Evolutionary conservation across 2,797 vertebrate genomes (phyloP).

Genomic region (Syngnathus acus): DNA sequence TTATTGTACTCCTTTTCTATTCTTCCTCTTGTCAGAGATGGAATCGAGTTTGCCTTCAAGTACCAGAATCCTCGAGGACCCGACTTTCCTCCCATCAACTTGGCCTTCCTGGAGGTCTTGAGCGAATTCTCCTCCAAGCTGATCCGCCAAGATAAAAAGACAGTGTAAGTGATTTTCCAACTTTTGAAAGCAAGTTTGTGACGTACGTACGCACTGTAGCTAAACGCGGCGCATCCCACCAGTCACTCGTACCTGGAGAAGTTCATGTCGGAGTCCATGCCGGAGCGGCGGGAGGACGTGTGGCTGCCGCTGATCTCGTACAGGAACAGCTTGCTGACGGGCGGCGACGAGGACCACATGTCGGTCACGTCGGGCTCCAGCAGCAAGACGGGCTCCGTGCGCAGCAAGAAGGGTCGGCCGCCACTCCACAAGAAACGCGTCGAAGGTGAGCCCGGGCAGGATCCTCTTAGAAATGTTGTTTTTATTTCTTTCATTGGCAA

Average conservation of each 20-base stretch:
- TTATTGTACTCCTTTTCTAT: neutral
- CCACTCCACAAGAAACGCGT: constrained; percentile 89
- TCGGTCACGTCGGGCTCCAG: constrained; percentile 91
- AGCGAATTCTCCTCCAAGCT: constrained; percentile 98
- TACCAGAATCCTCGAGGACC: constrained; percentile 94
- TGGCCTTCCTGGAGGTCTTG: constrained; percentile 96
- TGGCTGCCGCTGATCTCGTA: constrained; percentile 98
- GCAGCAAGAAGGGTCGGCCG: constrained; percentile 95
- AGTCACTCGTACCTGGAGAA: constrained; percentile 97
- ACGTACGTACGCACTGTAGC: neutral
- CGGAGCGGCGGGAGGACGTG: constrained; percentile 94
- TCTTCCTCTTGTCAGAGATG: constrained; percentile 72
- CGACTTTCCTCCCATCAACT: constrained; percentile 90
- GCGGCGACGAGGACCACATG: constrained; percentile 89
- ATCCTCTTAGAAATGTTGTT: no score
- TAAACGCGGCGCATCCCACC: constrained; percentile 9
- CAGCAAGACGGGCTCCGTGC: constrained; percentile 89
- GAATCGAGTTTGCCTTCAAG: constrained; percentile 98
- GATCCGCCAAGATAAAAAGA: constrained; percentile 96
- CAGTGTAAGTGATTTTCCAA: constrained; percentile 82
- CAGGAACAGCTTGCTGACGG: constrained; percentile 93
- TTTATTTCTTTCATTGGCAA: no score
- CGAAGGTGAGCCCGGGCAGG: constrained; percentile 61
- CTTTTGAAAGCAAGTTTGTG: neutral
- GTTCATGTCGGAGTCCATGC: constrained; percentile 97